A percentile compares a stretch with the other conserved stretches of the same genome.
Conservation (phyloP, 2,797 vertebrate species). For the Okamejei kenojei region DNA sequence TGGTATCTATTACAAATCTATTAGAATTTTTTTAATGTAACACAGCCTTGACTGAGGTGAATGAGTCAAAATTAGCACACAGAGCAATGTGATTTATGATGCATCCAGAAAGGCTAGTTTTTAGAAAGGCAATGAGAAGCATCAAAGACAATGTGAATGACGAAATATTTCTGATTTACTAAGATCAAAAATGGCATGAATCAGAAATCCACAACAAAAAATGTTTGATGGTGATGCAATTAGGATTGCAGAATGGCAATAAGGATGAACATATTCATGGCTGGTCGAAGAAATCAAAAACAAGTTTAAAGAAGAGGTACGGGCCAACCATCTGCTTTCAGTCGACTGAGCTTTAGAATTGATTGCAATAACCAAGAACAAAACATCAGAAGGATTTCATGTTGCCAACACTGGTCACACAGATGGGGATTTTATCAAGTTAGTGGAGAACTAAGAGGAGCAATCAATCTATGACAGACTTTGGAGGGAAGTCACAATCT, state of each 20-base stretch:
- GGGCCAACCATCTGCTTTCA: background rate
- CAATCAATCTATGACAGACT: background rate
- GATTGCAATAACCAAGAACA: background rate
- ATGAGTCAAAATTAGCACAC: background rate
- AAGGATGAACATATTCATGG: background rate
- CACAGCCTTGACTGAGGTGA: background rate
- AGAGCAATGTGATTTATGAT: background rate
- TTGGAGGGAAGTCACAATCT: background rate
- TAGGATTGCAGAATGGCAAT: background rate
- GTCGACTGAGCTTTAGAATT: background rate
- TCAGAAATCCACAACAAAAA: background rate
- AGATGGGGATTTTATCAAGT: slow-evolving; percentile 16
- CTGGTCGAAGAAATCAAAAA: background rate
- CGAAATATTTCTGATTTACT: background rate
- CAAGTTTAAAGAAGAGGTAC: background rate
- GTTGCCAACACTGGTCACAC: background rate
- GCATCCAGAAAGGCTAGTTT: background rate
- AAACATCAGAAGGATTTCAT: slow-evolving; percentile 13
- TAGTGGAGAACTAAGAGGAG: background rate
- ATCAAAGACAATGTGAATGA: background rate
- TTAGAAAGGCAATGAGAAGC: background rate
- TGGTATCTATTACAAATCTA: background rate
- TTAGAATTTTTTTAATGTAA: background rate
- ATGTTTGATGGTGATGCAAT: background rate
- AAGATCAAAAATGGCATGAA: background rate